A percentile compares a stretch with the other conserved stretches of the same genome.
Evolutionary conservation across 2,797 vertebrate genomes (phyloP).

Genomic region (Aphelocoma californica): DNA sequence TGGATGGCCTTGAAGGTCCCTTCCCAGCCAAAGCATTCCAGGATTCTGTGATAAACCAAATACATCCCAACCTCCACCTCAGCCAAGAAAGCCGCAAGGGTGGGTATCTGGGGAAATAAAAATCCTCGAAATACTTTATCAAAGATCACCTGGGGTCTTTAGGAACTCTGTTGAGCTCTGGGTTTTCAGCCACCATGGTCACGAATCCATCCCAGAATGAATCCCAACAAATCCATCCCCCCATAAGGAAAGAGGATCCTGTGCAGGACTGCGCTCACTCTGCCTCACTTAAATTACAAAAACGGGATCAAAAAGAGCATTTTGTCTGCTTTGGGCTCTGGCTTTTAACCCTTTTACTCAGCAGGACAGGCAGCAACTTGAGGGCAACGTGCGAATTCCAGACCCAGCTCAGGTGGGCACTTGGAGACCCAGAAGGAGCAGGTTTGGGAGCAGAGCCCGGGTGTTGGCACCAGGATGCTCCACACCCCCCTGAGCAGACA

Average conservation of each 20-base stretch:
- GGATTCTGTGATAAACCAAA: not conserved
- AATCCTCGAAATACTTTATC: not conserved
- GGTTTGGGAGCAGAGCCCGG: not conserved
- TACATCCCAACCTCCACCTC: not conserved
- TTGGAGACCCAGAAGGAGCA: not conserved
- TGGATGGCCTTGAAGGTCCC: not conserved
- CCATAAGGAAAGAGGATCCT: not conserved
- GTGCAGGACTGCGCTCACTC: not conserved
- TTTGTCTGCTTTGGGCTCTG: not conserved
- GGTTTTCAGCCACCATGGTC: fast-evolving
- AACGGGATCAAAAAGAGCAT: not conserved
- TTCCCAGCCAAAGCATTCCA: not conserved
- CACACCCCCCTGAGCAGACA: not conserved
- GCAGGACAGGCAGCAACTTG: not conserved
- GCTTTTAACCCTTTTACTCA: not conserved
- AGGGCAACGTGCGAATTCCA: not conserved
- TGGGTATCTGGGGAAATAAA: not conserved
- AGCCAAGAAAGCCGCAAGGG: not conserved
- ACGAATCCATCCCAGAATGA: not conserved
- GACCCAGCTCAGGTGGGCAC: not conserved
- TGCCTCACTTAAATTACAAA: not conserved
- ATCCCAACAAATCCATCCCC: not conserved
- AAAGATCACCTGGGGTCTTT: not conserved
- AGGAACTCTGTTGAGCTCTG: not conserved
- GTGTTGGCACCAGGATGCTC: not conserved